Conservation (phyloP, 2,113 vertebrate genomes). For the Alethe diademata region DNA sequence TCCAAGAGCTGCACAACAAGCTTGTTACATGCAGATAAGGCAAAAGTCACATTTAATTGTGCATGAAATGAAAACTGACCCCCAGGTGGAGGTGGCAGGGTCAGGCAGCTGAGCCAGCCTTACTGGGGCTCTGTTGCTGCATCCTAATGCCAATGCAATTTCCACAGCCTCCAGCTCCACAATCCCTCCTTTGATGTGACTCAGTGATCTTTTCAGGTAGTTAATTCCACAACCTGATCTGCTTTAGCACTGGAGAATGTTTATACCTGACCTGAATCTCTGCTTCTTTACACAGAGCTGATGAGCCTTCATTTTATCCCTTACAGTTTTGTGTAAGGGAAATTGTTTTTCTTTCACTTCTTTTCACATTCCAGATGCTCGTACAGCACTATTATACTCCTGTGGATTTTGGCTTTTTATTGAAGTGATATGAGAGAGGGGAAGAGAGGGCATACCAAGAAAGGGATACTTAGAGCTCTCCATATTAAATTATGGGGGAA, state of each 20-base stretch:
- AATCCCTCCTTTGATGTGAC: neutral
- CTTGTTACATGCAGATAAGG: neutral
- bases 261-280: constrained; percentile 35
- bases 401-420: neutral
- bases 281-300: constrained; percentile 2
- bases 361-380: constrained; percentile 4
- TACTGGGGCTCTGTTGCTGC: neutral
- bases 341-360: neutral
- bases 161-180: neutral
- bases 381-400: neutral
- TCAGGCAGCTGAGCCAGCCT: neutral
- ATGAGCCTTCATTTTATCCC: constrained; percentile 4
- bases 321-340: neutral
- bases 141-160: neutral
- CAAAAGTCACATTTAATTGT: neutral
- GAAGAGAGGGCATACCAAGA: neutral
- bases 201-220: constrained; percentile 20
- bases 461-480: neutral
- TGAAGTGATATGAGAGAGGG: neutral
- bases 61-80: neutral
- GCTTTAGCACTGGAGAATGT: neutral
- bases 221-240: constrained; percentile 24
- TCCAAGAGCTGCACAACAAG: neutral
- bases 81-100: neutral
- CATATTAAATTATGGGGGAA: neutral